These are phyloP conservation scores for Hirtodrosophila duncani DNA, from an alignment of 2,888 invertebrate species.

Conservation along the genomic window DNA sequence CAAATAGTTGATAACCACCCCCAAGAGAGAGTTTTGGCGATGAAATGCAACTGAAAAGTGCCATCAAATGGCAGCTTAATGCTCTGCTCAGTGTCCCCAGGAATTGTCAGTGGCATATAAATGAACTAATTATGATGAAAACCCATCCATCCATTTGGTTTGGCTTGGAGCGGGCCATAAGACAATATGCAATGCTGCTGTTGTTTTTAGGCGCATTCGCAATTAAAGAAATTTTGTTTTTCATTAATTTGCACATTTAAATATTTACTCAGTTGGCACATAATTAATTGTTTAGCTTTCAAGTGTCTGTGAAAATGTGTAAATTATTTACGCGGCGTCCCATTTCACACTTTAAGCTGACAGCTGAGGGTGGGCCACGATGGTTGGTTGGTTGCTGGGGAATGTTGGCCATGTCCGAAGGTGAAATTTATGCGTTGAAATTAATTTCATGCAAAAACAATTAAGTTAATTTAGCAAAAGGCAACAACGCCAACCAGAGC, in stretches of 20 bases:
- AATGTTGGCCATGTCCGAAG: constrained; percentile 28
- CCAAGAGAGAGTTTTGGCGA: constrained; percentile 7
- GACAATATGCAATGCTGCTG: constrained; percentile 52
- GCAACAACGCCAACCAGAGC: constrained; percentile 18
- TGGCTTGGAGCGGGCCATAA: constrained; percentile 23
- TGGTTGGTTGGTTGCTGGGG: background rate
- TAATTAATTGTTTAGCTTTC: constrained; percentile 60
- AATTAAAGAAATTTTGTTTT: constrained; percentile 63
- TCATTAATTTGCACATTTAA: constrained; percentile 67
- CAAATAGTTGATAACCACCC: constrained; percentile 1
- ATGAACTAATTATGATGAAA: constrained; percentile 62
- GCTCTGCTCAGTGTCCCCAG: background rate
- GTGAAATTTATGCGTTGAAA: constrained; percentile 70
- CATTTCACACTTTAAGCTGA: constrained; percentile 70
- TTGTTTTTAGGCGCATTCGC: constrained; percentile 43
- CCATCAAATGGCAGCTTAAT: constrained; percentile 23
- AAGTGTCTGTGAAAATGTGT: constrained; percentile 61
- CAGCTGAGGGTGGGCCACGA: constrained; percentile 19
- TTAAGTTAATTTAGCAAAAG: constrained; percentile 71
- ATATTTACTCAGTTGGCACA: constrained; percentile 63
- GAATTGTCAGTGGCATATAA: constrained; percentile 55
- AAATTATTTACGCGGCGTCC: constrained; percentile 63
- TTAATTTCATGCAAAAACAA: constrained; percentile 73
- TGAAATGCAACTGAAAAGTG: constrained; percentile 24
- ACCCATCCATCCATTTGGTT: constrained; percentile 18